These are phyloP conservation scores for Drosophila rellima DNA, from an alignment of 2,888 invertebrate species.

Conservation along the genomic window DNA sequence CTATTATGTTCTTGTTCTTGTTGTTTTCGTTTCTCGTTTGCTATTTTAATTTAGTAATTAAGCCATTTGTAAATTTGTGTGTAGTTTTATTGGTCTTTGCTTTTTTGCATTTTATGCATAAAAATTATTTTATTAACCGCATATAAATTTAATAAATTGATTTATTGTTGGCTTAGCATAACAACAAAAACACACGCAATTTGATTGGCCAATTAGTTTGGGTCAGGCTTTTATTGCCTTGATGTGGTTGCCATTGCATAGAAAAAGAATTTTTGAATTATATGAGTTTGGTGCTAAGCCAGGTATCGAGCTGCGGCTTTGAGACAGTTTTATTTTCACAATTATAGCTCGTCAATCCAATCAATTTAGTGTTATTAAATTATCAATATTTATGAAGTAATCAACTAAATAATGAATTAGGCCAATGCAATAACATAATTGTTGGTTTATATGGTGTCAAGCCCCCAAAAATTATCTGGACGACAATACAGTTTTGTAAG, in stretches of 20 bases:
- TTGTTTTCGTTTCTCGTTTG: conserved; percentile 13
- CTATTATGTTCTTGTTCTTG: conserved; percentile 11
- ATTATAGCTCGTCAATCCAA: conserved; percentile 1
- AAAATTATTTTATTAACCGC: conserved; percentile 74
- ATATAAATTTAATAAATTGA: conserved; percentile 77
- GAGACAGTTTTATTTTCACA: neutral
- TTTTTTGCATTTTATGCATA: conserved; percentile 61
- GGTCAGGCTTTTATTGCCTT: conserved; percentile 11
- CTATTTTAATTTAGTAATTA: conserved; percentile 74
- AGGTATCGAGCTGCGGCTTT: neutral
- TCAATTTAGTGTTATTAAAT: conserved; percentile 1
- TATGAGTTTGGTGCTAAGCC: neutral
- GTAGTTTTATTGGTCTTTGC: conserved; percentile 30
- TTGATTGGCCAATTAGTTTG: conserved; percentile 51
- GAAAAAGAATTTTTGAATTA: conserved; percentile 6
- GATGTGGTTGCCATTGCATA: neutral
- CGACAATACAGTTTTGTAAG: no score
- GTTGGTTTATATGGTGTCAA: neutral
- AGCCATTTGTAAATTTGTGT: conserved; percentile 57
- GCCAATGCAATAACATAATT: neutral
- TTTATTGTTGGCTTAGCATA: conserved; percentile 56
- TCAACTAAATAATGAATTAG: neutral
- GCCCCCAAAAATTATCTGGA: no score
- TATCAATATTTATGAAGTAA: neutral
- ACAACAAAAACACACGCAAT: conserved; percentile 6